phyloP scores from a whole-genome alignment of 2,888 invertebrate genomes.

The Drosophila longiperda region DNA sequence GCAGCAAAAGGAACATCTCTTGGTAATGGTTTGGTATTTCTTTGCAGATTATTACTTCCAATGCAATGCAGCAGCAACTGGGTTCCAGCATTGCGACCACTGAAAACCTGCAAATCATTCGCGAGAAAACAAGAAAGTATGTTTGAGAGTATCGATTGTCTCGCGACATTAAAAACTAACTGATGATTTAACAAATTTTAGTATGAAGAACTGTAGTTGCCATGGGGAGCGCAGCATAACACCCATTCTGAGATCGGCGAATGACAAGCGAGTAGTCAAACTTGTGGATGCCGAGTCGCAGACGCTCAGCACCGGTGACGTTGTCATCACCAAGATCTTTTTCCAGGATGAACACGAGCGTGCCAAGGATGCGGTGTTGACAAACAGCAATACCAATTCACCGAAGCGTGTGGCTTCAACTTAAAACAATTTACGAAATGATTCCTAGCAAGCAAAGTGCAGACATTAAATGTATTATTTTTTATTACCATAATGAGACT shows the following conservation, averaged over 20 bases:
- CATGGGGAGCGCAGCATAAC: conserved; percentile 80
- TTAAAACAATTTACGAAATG: conserved; percentile 54
- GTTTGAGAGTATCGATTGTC: conserved; percentile 20
- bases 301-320: conserved; percentile 95
- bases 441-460: conserved; percentile 72
- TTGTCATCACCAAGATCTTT: conserved; percentile 94
- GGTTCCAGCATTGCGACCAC: conserved; percentile 83
- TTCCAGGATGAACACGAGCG: conserved; percentile 87
- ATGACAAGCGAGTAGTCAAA: conserved; percentile 76
- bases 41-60: conserved; percentile 81
- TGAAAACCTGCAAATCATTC: conserved; percentile 84
- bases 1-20: background rate
- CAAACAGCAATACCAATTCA: conserved; percentile 83
- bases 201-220: conserved; percentile 83
- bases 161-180: background rate
- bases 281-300: conserved; percentile 88
- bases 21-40: background rate
- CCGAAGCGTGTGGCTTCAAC: conserved; percentile 84
- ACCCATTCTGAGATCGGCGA: conserved; percentile 60
- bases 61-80: conserved; percentile 83
- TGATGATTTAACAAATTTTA: conserved; percentile 41
- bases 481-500: conserved; percentile 42
- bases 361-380: conserved; percentile 85
- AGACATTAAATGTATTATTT: conserved; percentile 64
- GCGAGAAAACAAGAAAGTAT: conserved; percentile 84